Evolutionary conservation across 2,113 vertebrate species (phyloP), one percentile per base, ranked within the genome.

Genomic region (Naja naja): DNA sequence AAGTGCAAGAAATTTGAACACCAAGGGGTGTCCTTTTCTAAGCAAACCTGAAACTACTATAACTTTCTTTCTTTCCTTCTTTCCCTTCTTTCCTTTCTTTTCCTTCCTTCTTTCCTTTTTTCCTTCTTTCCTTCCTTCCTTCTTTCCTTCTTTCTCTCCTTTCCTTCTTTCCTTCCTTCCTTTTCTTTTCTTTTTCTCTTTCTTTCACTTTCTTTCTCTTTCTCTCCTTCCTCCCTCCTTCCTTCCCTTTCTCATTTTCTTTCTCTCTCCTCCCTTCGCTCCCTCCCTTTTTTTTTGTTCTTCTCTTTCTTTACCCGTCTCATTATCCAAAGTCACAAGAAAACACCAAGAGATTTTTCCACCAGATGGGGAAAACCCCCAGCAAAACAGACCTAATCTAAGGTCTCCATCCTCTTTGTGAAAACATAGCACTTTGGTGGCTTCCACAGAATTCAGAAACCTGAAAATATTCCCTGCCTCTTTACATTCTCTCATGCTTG

Each of bases 401-500:
- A 52, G n/a, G 34, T n/a, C 64, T n/a, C 64, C 4, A 5, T n/a
- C 12, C 16, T n/a, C 11, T 54, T 85, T 22, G 18, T 54, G 23
- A 18, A 10, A 54, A 49, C 2, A n/a, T 54, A 94, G 90, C 39
- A 45, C 25, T 69, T 10, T 90, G 93, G 89, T n/a, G 92, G 90
- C 86, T 92, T 90, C 94, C 1, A 1, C 12, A 1, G 86, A 91
- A 88, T 92, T 92, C 0, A 45, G 94, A 89, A 94, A 25, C 95
- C 95, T 96, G 95, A 96, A 94, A 1, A 39, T 69, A 47, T 18
- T 90, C 89, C 89, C 90, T 39, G 55, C 64, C 0, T 20, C 12
- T 94, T 92, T 85, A 94, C 93, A 47, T 69, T 25, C 39, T 55
- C 90, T 55, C 10, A 94, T 93, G 95, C 92, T 95, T 52, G 87